Evolutionary conservation across 2,888 invertebrate genomes (phyloP).

Genomic region (Eupithecia inturbata): DNA sequence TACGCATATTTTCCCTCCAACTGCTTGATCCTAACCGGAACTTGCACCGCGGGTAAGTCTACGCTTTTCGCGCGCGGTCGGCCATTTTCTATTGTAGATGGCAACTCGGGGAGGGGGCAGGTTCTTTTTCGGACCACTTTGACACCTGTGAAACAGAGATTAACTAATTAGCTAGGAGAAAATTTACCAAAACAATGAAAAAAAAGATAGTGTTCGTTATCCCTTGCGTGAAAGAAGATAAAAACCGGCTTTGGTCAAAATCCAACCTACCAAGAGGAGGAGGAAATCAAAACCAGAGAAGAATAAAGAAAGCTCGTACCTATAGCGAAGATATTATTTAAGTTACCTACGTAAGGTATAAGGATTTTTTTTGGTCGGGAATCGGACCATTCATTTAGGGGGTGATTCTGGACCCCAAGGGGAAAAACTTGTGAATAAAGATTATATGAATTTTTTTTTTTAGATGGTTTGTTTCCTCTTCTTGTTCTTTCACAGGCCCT

Average conservation of each 20-base stretch:
- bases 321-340: no score
- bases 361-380: no score
- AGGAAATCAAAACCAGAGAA: not conserved
- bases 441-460: no score
- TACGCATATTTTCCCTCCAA: constrained; percentile 57
- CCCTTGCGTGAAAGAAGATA: not conserved
- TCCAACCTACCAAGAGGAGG: not conserved
- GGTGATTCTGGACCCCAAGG: no score
- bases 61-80: constrained; percentile 75
- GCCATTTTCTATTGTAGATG: constrained; percentile 58
- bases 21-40: constrained; percentile 76
- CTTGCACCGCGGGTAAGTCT: constrained; percentile 78
- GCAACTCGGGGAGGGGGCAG: constrained; percentile 62
- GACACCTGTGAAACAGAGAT: not conserved
- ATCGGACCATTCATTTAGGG: no score
- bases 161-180: not conserved
- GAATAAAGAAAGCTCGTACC: no score
- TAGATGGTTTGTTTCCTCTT: no score
- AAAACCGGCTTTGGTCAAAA: not conserved
- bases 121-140: constrained; percentile 64
- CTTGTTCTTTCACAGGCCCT: no score
- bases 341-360: no score
- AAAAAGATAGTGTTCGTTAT: not conserved
- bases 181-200: not conserved
- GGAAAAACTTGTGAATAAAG: no score